Conservation (phyloP, 1,140 invertebrate species). For the Xylocopa sonorina region DNA sequence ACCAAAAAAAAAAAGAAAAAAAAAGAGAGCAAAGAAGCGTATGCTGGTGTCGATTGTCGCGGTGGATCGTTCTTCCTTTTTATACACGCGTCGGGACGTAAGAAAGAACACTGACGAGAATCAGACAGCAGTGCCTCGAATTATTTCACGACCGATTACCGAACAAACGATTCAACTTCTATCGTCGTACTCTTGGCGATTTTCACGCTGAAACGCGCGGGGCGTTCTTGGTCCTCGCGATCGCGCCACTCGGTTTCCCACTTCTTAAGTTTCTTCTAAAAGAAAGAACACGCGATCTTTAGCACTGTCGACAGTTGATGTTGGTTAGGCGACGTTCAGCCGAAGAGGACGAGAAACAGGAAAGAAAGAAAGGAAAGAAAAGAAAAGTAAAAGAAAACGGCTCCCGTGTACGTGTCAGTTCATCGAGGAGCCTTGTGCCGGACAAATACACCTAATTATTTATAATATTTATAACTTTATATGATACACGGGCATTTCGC, state of each 20-base stretch:
- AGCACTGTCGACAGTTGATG: constrained; percentile 39
- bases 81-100: not conserved
- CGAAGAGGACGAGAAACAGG: constrained; percentile 18
- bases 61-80: constrained; percentile 67
- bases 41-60: constrained; percentile 60
- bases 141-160: constrained; percentile 19
- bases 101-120: not conserved
- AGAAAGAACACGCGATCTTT: constrained; percentile 12
- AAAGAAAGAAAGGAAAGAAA: not conserved
- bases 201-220: not conserved
- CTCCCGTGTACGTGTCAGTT: constrained; percentile 22
- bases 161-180: constrained; percentile 13
- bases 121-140: constrained; percentile 40
- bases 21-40: constrained; percentile 26
- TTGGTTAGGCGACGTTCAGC: constrained; percentile 1
- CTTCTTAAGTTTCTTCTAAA: not conserved
- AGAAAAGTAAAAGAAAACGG: constrained; percentile 27
- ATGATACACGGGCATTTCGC: constrained; percentile 75
- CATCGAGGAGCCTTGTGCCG: constrained; percentile 17
- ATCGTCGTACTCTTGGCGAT: not conserved
- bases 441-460: constrained; percentile 70
- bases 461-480: constrained; percentile 79
- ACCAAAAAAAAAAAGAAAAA: constrained; percentile 52
- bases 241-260: not conserved
- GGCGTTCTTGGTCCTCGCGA: not conserved